Evolutionary conservation across 2,797 vertebrate genomes (phyloP).

Genomic region (Channallabes apus): DNA sequence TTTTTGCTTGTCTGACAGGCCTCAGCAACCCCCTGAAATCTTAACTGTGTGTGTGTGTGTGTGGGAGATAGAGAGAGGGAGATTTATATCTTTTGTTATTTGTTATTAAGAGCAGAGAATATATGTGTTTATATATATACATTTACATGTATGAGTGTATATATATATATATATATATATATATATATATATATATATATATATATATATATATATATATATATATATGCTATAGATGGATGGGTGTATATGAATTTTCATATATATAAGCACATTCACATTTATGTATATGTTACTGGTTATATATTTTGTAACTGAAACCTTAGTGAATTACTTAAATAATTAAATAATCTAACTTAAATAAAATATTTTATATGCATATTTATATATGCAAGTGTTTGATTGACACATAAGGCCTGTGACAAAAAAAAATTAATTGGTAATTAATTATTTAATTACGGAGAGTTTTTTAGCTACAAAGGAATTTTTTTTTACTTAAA

Average conservation of each 20-base stretch:
- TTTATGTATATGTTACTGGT: background rate
- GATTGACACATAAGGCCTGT: no score
- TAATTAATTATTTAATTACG: background rate
- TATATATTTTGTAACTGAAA: background rate
- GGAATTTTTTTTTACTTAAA: background rate
- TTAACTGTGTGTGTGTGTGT: background rate
- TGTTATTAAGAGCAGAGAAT: no score
- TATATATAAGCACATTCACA: background rate
- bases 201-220: no score
- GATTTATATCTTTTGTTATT: background rate
- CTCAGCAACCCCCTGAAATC: background rate
- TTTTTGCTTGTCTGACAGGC: background rate
- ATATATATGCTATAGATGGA: no score
- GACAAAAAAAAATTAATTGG: background rate
- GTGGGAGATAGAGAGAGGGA: background rate
- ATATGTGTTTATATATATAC: no score
- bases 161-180: no score
- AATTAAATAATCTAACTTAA: background rate
- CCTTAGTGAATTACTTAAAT: background rate
- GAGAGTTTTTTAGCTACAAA: background rate
- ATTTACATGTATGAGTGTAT: no score
- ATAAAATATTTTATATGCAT: background rate
- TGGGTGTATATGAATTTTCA: background rate
- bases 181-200: background rate
- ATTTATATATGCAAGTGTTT: background rate